Conservation (phyloP, 1,140 invertebrate genomes). For the Globodera rostochiensis region DNA sequence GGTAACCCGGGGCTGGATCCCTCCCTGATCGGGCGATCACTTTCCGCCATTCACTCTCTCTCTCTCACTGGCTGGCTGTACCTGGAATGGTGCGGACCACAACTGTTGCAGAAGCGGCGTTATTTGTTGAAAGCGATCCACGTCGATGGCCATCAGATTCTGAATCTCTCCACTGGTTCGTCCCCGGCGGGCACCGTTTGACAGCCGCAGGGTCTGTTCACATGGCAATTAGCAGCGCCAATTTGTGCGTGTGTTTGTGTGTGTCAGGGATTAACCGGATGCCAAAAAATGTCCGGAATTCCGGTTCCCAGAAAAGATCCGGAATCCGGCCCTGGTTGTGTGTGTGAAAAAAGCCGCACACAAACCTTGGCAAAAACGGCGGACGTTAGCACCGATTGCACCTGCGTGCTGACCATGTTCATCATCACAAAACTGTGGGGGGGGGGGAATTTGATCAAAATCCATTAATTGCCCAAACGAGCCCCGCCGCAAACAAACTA, state of each 20-base stretch:
- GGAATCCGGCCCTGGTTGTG: conserved; percentile 13
- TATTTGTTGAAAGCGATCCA: conserved; percentile 68
- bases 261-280: too few relatives aligned
- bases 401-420: conserved; percentile 61
- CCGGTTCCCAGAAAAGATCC: too few relatives aligned
- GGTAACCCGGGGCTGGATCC: too few relatives aligned
- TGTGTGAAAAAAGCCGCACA: background rate
- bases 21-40: too few relatives aligned
- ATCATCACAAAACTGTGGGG: conserved; percentile 63
- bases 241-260: too few relatives aligned
- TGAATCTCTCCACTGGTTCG: conserved; percentile 68
- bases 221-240: background rate
- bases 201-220: conserved; percentile 65
- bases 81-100: conserved; percentile 61
- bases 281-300: background rate
- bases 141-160: conserved; percentile 72
- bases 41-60: too few relatives aligned
- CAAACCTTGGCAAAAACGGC: conserved; percentile 66
- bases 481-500: conserved; percentile 37
- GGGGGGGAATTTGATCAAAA: background rate
- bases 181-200: conserved; percentile 66
- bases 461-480: too few relatives aligned
- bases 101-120: conserved; percentile 59
- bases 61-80: background rate
- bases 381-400: conserved; percentile 64